Base-by-base conservation (phyloP, 2,113 vertebrate species). In the Chaetorhynchus papuensis region DNA sequence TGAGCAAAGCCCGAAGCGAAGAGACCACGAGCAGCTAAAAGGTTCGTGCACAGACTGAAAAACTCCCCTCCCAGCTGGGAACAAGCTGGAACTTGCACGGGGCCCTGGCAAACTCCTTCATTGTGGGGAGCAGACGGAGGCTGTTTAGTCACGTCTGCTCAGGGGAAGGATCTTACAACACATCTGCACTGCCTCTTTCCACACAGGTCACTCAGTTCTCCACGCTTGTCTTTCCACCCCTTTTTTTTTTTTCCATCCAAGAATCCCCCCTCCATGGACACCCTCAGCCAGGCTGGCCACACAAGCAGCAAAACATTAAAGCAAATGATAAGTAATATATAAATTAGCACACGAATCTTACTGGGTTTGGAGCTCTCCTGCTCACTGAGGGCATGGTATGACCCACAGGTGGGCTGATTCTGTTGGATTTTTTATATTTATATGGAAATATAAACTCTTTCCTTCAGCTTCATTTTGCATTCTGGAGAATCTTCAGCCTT, bases 81-180 rank as follows among this genome's bases (percentile, higher is more conserved):
- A 59, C 96, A 47, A 87, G 98, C 87, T 89, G 79, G 57, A 41
- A 85, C 97, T 52, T 45, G 97, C 72, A 79, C 3, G 45, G 69
- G 80, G 91, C 92, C 87, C 89, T 42, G 72, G 95, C 95, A 97
- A 97, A 86, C 6, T 42, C 57, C 65, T 28, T 57, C 89, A 97
- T 66, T 97, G 94, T 70, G 89, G 89, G 76, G 80, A 90, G 95
- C 90, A 97, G 96, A 96, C 96, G 50, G 60, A 87, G 94, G 87
- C 72, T 96, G 96, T 94, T 97, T 41, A 90, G 96, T 98, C 95
- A 91, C 20, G 93, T 96, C 97, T 98, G 94, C 90, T 57, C 81
- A 82, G 94, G 91, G 91, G 84, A 66, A 94, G 88, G 90, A 49
- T 49, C 7, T 94, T 89, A 75, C 87, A 81, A 66, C 95, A 96